Conservation (phyloP, 2,797 vertebrate genomes). For the Melanotaenia boesemani region DNA sequence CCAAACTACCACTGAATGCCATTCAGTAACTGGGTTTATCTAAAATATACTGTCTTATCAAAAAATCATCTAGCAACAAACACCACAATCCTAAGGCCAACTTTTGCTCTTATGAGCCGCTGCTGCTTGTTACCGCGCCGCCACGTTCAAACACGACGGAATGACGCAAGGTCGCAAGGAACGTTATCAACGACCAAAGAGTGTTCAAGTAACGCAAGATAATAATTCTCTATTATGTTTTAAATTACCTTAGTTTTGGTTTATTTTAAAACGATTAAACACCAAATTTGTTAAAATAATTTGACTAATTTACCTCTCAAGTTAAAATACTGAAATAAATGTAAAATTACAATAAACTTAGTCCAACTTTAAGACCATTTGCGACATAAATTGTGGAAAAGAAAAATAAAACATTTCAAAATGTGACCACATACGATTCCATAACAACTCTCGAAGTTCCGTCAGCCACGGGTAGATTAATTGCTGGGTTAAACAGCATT, state of each 20-base stretch:
- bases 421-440: not conserved
- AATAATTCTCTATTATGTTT: not conserved
- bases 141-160: constrained; percentile 76
- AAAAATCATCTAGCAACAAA: not conserved
- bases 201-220: not conserved
- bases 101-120: fast-evolving
- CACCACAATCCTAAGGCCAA: not conserved
- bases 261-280: not conserved
- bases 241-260: not conserved
- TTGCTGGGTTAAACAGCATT: no score
- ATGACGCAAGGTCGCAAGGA: constrained; percentile 45
- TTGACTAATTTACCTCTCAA: not conserved
- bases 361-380: not conserved
- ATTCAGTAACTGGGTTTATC: not conserved
- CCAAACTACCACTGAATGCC: not conserved
- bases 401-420: not conserved
- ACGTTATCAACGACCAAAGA: not conserved
- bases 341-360: not conserved
- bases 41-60: not conserved
- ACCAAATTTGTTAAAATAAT: not conserved
- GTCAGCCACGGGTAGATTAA: not conserved
- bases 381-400: not conserved
- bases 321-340: not conserved
- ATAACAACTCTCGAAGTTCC: not conserved
- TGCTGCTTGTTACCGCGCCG: constrained; percentile 54